These are phyloP conservation scores for Eilema depressum DNA, from an alignment of 2,888 invertebrate species.

Conservation along the genomic window DNA sequence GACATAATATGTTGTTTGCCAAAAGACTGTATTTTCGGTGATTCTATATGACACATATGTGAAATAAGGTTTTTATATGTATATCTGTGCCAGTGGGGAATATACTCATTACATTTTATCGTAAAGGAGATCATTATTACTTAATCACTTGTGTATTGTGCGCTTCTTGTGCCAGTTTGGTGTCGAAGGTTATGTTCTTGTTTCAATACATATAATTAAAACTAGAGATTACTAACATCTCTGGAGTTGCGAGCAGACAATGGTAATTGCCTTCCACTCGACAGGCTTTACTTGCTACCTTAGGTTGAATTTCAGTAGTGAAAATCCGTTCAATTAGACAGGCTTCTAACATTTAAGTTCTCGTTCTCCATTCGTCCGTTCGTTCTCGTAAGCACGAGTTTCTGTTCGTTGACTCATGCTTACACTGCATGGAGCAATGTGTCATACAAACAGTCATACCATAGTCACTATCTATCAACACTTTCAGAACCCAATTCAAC, in stretches of 20 bases:
- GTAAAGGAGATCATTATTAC: not conserved
- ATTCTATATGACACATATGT: conserved; percentile 28
- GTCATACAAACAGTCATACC: no score
- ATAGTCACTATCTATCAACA: no score
- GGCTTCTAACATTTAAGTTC: not conserved
- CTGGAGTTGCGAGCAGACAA: not conserved
- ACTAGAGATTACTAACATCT: not conserved
- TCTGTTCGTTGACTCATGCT: no score
- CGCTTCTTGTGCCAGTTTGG: not conserved
- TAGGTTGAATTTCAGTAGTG: not conserved
- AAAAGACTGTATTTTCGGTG: conserved; percentile 50
- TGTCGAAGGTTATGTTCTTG: not conserved
- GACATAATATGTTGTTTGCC: conserved; percentile 54
- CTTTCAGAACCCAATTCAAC: no score
- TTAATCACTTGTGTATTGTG: not conserved
- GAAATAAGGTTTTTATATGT: conserved; percentile 37
- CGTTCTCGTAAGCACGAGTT: no score
- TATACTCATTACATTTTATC: not conserved
- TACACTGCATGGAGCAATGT: no score
- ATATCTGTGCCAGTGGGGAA: conserved; percentile 42
- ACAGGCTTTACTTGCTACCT: not conserved
- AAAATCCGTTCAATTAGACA: not conserved
- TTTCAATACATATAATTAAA: not conserved
- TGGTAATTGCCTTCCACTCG: not conserved
- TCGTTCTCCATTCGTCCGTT: no score